phyloP scores from a whole-genome alignment of 2,888 invertebrate species.

The Athrips mouffetella region DNA sequence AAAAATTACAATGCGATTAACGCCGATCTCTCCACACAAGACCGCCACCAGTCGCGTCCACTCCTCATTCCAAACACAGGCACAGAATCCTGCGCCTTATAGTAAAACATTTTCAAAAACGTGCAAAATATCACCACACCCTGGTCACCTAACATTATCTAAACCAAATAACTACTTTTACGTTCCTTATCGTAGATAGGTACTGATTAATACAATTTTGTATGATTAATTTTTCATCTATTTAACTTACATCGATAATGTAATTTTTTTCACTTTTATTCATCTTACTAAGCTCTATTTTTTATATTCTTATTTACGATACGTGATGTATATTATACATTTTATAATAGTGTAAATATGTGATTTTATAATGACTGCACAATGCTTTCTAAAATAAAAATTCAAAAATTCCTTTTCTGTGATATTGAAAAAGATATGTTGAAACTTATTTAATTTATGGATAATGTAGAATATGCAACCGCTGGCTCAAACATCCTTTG shows the following conservation, averaged over 20 bases:
- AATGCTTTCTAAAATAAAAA: slow-evolving; percentile 57
- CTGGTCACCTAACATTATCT: slow-evolving; percentile 78
- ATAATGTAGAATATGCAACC: neutral
- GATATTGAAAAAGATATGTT: slow-evolving; percentile 46
- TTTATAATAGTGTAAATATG: slow-evolving; percentile 76
- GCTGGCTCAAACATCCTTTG: slow-evolving; percentile 1
- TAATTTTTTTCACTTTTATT: slow-evolving; percentile 65
- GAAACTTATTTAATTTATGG: slow-evolving; percentile 36
- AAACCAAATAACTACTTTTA: slow-evolving; percentile 72
- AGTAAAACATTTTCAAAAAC: slow-evolving; percentile 78
- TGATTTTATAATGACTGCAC: slow-evolving; percentile 59
- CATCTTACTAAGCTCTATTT: slow-evolving; percentile 77
- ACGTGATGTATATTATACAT: slow-evolving; percentile 74
- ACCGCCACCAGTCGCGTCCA: slow-evolving; percentile 56
- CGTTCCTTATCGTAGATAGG: slow-evolving; percentile 62
- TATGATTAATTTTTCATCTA: slow-evolving; percentile 64
- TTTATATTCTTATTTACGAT: slow-evolving; percentile 61
- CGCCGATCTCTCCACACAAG: slow-evolving; percentile 51
- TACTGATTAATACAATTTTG: slow-evolving; percentile 67
- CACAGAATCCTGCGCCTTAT: slow-evolving; percentile 63
- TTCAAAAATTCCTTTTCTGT: slow-evolving; percentile 41
- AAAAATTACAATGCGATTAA: slow-evolving; percentile 62
- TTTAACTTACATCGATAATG: slow-evolving; percentile 67
- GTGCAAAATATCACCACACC: slow-evolving; percentile 79
- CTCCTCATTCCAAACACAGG: slow-evolving; percentile 57